These are phyloP conservation scores for Brachionus koreanus DNA, from an alignment of 1,140 invertebrate genomes.

Conservation along the genomic window DNA sequence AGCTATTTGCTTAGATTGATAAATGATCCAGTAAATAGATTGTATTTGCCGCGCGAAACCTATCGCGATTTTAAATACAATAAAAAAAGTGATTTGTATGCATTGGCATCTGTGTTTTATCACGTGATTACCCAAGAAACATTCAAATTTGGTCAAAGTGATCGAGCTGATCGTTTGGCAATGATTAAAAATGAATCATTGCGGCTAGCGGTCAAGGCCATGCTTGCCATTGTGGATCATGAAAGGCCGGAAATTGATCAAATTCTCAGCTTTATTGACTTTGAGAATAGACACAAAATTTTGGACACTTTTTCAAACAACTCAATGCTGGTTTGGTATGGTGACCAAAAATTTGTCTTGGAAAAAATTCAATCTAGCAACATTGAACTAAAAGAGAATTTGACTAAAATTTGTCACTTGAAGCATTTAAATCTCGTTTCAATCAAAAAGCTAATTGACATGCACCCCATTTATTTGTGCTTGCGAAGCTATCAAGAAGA, in stretches of 20 bases:
- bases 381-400: background rate
- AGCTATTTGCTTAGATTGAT: background rate
- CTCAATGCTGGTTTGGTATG: background rate
- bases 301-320: background rate
- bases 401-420: background rate
- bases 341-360: background rate
- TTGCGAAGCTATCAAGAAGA: background rate
- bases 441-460: background rate
- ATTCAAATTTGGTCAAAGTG: background rate
- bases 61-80: background rate
- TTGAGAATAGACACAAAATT: background rate
- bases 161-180: too few relatives aligned
- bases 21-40: background rate
- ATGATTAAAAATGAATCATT: background rate
- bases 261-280: background rate
- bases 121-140: background rate
- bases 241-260: background rate
- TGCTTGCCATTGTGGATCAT: background rate
- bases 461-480: background rate
- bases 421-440: background rate
- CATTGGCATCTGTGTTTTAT: background rate
- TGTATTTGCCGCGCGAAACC: background rate
- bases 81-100: constrained; percentile 10
- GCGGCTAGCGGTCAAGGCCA: background rate
- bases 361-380: background rate